phyloP scores from a whole-genome alignment of 2,888 invertebrate genomes.

The Aleiodes alternator region DNA sequence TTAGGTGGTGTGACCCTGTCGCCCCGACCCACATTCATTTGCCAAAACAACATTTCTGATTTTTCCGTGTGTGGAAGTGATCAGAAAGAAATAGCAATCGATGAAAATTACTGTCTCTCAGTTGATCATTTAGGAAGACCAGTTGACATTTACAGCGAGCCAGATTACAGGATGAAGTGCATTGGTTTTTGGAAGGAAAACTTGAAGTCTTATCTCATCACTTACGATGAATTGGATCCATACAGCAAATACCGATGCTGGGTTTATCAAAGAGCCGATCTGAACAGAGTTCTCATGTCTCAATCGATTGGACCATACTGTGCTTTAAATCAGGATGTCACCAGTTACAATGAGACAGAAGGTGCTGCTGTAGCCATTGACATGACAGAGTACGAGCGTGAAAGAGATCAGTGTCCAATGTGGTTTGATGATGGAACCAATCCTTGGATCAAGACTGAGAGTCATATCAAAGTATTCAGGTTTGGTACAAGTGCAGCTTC shows the following conservation, averaged over 20 bases:
- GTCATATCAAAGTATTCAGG: slow-evolving; percentile 83
- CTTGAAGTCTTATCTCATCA: slow-evolving; percentile 95
- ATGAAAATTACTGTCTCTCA: slow-evolving; percentile 97
- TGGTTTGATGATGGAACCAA: slow-evolving; percentile 95
- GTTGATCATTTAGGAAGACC: slow-evolving; percentile 97
- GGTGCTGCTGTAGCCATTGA: slow-evolving; percentile 95
- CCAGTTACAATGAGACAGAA: slow-evolving; percentile 90
- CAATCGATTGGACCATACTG: slow-evolving; percentile 95
- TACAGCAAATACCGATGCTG: slow-evolving; percentile 97
- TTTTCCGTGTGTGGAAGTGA: slow-evolving; percentile 97
- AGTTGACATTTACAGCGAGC: slow-evolving; percentile 94
- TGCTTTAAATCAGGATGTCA: slow-evolving; percentile 91
- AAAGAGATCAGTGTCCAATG: slow-evolving; percentile 97
- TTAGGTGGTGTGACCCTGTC: slow-evolving; percentile 96
- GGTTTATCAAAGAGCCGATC: slow-evolving; percentile 97
- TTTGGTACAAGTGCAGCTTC: slow-evolving; percentile 75
- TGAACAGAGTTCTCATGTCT: slow-evolving; percentile 90
- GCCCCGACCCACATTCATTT: slow-evolving; percentile 94
- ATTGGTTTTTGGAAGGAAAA: slow-evolving; percentile 99
- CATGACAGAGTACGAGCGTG: slow-evolving; percentile 80
- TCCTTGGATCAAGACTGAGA: slow-evolving; percentile 87
- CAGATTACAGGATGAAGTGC: slow-evolving; percentile 97
- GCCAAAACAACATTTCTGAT: slow-evolving; percentile 95
- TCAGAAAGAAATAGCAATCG: slow-evolving; percentile 94
- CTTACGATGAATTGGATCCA: slow-evolving; percentile 96